A percentile compares a stretch with the other conserved stretches of the same genome.
phyloP scores from a whole-genome alignment of 2,113 vertebrate species.

The Cryptomyrus ogoouensis region DNA sequence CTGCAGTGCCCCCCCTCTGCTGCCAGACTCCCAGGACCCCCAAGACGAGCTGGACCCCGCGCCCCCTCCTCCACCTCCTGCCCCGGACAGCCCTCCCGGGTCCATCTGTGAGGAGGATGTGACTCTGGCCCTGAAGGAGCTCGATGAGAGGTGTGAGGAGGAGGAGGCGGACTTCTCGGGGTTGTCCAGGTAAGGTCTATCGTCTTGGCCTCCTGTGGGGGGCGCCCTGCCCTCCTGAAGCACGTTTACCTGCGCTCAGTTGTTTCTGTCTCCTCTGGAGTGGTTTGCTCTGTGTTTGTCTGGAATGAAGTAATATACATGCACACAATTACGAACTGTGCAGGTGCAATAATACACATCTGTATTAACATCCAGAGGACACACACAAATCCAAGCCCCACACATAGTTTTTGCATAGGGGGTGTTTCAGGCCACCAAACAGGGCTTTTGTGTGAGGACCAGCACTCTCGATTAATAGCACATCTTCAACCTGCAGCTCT shows the following conservation, averaged over 20 bases:
- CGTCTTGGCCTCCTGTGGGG: neutral
- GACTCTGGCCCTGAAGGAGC: conserved; percentile 87
- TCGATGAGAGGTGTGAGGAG: conserved; percentile 93
- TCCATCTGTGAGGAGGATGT: conserved; percentile 92
- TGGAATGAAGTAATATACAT: neutral
- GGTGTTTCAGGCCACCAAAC: neutral
- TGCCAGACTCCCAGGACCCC: conserved; percentile 65
- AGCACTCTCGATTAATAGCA: neutral
- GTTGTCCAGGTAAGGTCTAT: conserved; percentile 76
- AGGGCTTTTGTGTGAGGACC: neutral
- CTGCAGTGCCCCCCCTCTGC: conserved; percentile 69
- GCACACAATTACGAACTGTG: neutral
- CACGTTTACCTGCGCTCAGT: neutral
- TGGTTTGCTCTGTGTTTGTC: neutral
- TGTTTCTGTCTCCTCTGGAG: neutral
- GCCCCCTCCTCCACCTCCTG: conserved; percentile 55
- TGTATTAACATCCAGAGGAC: neutral
- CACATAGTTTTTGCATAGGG: neutral
- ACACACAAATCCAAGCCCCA: neutral
- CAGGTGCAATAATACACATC: neutral
- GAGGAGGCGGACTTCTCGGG: conserved; percentile 88
- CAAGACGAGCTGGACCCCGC: conserved; percentile 63
- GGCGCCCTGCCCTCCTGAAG: neutral
- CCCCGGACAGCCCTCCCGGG: conserved; percentile 71
- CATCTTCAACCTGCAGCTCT: neutral